A percentile compares a stretch with the other conserved stretches of the same genome.
Evolutionary conservation across 1,140 invertebrate species (phyloP).

Genomic region (Hycleus phaleratus): DNA sequence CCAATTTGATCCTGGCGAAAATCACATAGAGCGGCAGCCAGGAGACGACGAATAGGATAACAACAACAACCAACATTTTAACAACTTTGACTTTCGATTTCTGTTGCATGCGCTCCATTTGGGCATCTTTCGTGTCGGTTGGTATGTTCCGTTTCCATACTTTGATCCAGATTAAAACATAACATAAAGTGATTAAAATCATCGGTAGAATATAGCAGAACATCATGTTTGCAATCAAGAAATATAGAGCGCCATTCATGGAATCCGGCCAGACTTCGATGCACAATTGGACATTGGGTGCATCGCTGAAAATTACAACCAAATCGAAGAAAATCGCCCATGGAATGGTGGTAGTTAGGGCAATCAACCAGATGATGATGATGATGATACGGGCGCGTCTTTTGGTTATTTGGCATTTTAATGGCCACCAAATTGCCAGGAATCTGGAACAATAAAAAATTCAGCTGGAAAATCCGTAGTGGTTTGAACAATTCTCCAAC

Average conservation of each 20-base stretch:
- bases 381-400: conserved; percentile 77
- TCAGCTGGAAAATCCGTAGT: too few relatives aligned
- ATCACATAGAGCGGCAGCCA: conserved; percentile 93
- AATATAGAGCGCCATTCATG: conserved; percentile 73
- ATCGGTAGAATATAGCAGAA: conserved; percentile 91
- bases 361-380: conserved; percentile 83
- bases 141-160: conserved; percentile 82
- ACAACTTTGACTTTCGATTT: conserved; percentile 91
- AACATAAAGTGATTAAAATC: conserved; percentile 84
- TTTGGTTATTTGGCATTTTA: conserved; percentile 86
- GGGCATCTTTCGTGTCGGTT: conserved; percentile 82
- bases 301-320: conserved; percentile 63
- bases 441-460: conserved; percentile 63
- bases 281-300: conserved; percentile 64
- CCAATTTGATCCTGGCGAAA: conserved; percentile 78
- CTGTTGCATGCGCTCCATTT: conserved; percentile 85
- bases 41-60: conserved; percentile 87
- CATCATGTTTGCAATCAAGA: conserved; percentile 80
- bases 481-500: too few relatives aligned
- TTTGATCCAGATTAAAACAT: conserved; percentile 87
- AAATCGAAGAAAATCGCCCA: conserved; percentile 87
- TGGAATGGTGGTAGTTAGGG: conserved; percentile 73
- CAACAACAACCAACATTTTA: conserved; percentile 93
- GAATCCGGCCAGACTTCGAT: conserved; percentile 78
- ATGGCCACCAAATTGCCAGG: conserved; percentile 88